A percentile compares a stretch with the other conserved stretches of the same genome.
These are phyloP conservation scores for Troides helena DNA, from an alignment of 2,888 invertebrate genomes.

Conservation along the genomic window DNA sequence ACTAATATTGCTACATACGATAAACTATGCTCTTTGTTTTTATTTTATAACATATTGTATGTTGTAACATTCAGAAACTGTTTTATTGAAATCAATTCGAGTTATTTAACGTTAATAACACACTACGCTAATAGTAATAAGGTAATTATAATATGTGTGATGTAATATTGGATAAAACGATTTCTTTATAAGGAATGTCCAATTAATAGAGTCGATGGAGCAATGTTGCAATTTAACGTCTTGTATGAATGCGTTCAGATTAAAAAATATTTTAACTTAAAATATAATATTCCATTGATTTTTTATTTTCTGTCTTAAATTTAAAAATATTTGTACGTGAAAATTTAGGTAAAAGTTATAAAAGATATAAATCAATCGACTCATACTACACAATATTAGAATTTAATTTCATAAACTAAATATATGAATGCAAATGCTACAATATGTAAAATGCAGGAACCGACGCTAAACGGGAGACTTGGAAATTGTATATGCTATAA, in stretches of 20 bases:
- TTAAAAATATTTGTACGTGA: no score
- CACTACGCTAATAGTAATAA: neutral
- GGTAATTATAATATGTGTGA: constrained; percentile 1
- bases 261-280: neutral
- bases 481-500: neutral
- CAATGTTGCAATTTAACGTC: neutral
- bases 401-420: no score
- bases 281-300: neutral
- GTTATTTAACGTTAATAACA: constrained; percentile 8
- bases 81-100: constrained; percentile 8
- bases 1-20: constrained; percentile 24
- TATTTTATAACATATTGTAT: constrained; percentile 20
- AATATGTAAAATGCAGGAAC: no score
- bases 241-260: neutral
- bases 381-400: no score
- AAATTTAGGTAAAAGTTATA: no score
- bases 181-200: neutral
- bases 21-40: constrained; percentile 9
- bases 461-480: no score
- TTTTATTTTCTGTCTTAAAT: no score
- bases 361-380: no score
- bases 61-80: constrained; percentile 1
- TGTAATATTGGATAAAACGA: constrained; percentile 3
- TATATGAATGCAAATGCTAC: no score
- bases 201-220: neutral